Percentiles rank a stretch among this genome's conserved stretches.
These are phyloP conservation scores for Tor tambroides DNA, from an alignment of 2,113 vertebrate genomes.

Conservation along the genomic window DNA sequence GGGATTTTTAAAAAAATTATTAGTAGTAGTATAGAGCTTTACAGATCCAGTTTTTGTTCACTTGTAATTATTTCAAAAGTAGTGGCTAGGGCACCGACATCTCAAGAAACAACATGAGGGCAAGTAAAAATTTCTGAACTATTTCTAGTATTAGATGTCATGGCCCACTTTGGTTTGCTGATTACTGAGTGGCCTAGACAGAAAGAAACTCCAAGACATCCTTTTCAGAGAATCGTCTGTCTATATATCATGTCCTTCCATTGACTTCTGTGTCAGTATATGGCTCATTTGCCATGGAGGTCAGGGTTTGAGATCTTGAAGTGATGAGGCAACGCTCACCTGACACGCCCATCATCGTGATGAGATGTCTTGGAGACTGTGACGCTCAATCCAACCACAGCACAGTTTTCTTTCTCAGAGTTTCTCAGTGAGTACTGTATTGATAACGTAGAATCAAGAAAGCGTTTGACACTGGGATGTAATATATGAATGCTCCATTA, in stretches of 20 bases:
- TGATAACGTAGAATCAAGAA: not conserved
- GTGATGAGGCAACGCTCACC: slow-evolving; percentile 42
- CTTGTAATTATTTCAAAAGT: not conserved
- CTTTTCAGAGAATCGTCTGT: not conserved
- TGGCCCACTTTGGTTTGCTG: not conserved
- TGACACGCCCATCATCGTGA: slow-evolving; percentile 29
- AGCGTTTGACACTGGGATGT: not conserved
- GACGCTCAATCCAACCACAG: not conserved
- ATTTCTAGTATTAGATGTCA: not conserved
- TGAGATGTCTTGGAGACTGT: slow-evolving; percentile 36
- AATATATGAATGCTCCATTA: not conserved
- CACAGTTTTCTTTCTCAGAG: slow-evolving; percentile 1
- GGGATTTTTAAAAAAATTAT: fast-evolving
- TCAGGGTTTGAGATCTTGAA: slow-evolving; percentile 46
- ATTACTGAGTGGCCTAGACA: not conserved
- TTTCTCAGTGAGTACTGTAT: not conserved
- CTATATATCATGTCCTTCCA: slow-evolving; percentile 48
- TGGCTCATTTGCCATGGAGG: slow-evolving; percentile 60
- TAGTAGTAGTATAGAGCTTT: not conserved
- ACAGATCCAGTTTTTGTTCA: not conserved
- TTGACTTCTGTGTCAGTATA: slow-evolving; percentile 42
- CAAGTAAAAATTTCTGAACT: not conserved
- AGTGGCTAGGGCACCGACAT: not conserved
- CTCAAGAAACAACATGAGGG: not conserved
- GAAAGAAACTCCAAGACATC: not conserved